These are phyloP conservation scores for Agonopterix arenella DNA, from an alignment of 2,888 invertebrate genomes.

Conservation along the genomic window DNA sequence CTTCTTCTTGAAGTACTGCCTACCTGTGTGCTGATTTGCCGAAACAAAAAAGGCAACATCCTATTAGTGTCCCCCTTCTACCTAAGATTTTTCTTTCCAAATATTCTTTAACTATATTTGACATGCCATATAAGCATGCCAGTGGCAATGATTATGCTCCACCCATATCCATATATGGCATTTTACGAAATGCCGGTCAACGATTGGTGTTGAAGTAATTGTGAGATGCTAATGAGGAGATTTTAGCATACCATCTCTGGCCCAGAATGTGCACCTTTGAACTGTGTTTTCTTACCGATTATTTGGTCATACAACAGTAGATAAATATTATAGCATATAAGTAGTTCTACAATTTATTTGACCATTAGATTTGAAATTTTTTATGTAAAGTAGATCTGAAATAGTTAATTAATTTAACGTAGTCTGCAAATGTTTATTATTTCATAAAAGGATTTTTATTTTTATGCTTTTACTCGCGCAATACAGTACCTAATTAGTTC, in stretches of 20 bases:
- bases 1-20: background rate
- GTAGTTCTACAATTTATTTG: too few relatives aligned
- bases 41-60: slow-evolving; percentile 35
- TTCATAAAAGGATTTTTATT: too few relatives aligned
- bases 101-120: too few relatives aligned
- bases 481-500: too few relatives aligned
- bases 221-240: slow-evolving; percentile 36
- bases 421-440: too few relatives aligned
- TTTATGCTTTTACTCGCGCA: too few relatives aligned
- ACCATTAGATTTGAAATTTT: too few relatives aligned
- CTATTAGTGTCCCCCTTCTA: slow-evolving; percentile 26
- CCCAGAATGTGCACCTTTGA: background rate
- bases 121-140: background rate
- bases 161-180: slow-evolving; percentile 45
- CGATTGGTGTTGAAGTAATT: slow-evolving; percentile 34
- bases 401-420: too few relatives aligned
- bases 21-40: slow-evolving; percentile 33
- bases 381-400: too few relatives aligned
- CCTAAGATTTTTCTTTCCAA: background rate
- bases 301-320: background rate
- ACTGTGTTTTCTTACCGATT: background rate
- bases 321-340: background rate
- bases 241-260: slow-evolving; percentile 49
- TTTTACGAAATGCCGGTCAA: slow-evolving; percentile 24
- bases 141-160: slow-evolving; percentile 25